Percentiles rank a stretch among this genome's conserved stretches.
phyloP scores from a whole-genome alignment of 2,797 vertebrate species.

The Notamacropus eugenii region DNA sequence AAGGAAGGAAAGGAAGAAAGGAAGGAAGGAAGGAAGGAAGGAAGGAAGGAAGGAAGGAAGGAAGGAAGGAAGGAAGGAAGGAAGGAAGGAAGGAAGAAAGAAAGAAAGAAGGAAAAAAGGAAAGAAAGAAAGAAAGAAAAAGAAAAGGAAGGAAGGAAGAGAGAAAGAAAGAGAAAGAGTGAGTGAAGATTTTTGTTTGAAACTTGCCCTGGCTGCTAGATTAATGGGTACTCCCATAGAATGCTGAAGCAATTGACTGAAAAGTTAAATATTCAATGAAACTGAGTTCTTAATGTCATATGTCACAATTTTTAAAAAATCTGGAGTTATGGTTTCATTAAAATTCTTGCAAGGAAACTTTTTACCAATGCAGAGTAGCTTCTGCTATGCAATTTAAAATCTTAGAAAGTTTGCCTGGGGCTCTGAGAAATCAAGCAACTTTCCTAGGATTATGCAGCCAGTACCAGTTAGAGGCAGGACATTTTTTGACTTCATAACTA shows the following conservation, averaged over 20 bases:
- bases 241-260: background rate
- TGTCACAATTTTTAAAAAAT: background rate
- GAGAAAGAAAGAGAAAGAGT: background rate
- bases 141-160: too few species aligned
- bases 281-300: background rate
- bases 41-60: too few species aligned
- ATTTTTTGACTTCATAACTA: background rate
- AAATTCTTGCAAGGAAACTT: background rate
- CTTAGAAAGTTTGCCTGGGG: background rate
- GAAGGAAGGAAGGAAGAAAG: too few species aligned
- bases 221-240: background rate
- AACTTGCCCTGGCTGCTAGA: background rate
- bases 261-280: background rate
- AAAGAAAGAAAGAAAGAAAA: background rate
- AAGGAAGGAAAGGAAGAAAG: too few species aligned
- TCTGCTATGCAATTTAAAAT: background rate
- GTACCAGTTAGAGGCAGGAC: background rate
- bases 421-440: background rate
- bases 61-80: too few species aligned
- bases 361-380: background rate
- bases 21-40: too few species aligned
- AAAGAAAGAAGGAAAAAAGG: too few species aligned
- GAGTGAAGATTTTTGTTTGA: background rate
- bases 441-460: background rate
- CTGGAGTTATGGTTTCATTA: background rate